These are phyloP conservation scores for Chrysochloris asiatica DNA, from an alignment of 2,113 vertebrate species.

Conservation along the genomic window DNA sequence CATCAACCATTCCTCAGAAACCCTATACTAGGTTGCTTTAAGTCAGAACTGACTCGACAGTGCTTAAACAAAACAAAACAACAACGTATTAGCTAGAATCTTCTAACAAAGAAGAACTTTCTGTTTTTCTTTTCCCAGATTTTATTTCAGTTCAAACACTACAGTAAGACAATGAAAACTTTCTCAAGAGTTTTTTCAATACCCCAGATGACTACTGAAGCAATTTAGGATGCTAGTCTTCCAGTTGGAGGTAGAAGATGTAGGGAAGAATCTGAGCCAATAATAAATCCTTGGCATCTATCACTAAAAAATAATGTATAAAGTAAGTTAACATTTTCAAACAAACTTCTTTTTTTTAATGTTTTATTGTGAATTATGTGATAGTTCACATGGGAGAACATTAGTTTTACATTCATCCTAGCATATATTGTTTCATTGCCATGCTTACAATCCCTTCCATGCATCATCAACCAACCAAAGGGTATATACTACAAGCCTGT, in stretches of 20 bases:
- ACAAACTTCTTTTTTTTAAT: neutral
- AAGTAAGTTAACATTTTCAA: neutral
- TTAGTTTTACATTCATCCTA: too few relatives aligned
- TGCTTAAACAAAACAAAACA: too few relatives aligned
- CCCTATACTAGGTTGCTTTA: too few relatives aligned
- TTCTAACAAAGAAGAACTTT: neutral
- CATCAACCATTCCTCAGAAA: too few relatives aligned
- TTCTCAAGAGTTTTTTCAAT: neutral
- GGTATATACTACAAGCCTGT: too few relatives aligned
- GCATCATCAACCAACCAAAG: too few relatives aligned
- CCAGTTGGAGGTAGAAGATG: neutral
- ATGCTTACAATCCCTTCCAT: too few relatives aligned
- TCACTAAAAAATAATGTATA: conserved; percentile 2
- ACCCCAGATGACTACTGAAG: neutral
- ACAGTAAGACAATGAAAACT: neutral
- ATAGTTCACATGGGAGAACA: too few relatives aligned
- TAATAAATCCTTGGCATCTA: neutral
- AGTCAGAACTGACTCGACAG: too few relatives aligned
- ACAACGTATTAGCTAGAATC: neutral
- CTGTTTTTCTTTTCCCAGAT: conserved; percentile 13
- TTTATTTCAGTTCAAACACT: conserved; percentile 30
- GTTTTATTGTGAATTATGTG: too few relatives aligned
- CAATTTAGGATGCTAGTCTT: neutral
- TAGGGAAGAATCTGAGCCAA: neutral
- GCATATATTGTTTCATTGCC: too few relatives aligned